Conservation (phyloP, 1,140 invertebrate species). For the Calephelis nemesis region DNA sequence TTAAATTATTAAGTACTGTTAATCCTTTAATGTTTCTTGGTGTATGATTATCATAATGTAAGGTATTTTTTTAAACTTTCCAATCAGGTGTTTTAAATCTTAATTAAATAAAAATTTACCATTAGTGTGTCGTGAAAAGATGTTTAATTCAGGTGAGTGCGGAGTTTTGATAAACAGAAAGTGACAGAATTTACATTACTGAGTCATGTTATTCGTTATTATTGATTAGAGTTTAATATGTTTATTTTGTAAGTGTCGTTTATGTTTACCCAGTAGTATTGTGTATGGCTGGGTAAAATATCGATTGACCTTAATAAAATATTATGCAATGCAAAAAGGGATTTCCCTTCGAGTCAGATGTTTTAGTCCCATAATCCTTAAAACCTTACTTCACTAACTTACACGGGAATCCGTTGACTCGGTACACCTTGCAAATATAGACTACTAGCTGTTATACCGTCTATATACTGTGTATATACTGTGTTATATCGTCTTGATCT, state of each 20-base stretch:
- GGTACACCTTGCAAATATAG: too few species aligned
- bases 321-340: not conserved
- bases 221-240: constrained; percentile 9
- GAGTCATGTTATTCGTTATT: constrained; percentile 3
- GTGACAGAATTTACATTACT: not conserved
- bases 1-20: too few species aligned
- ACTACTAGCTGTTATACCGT: too few species aligned
- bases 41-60: too few species aligned
- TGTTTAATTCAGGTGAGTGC: not conserved
- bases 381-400: too few species aligned
- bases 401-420: too few species aligned
- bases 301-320: not conserved
- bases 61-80: not conserved
- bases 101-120: not conserved
- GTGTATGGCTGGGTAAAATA: not conserved
- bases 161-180: not conserved
- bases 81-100: not conserved
- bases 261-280: not conserved
- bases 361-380: too few species aligned
- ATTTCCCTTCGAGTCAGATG: too few species aligned
- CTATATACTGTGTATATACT: too few species aligned
- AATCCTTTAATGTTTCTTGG: too few species aligned
- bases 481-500: too few species aligned
- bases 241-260: constrained; percentile 2
- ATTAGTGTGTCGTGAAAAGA: not conserved